Percentiles rank a stretch among this genome's conserved stretches.
phyloP scores from a whole-genome alignment of 2,888 invertebrate genomes.

The Meiosimyza platycephala region DNA sequence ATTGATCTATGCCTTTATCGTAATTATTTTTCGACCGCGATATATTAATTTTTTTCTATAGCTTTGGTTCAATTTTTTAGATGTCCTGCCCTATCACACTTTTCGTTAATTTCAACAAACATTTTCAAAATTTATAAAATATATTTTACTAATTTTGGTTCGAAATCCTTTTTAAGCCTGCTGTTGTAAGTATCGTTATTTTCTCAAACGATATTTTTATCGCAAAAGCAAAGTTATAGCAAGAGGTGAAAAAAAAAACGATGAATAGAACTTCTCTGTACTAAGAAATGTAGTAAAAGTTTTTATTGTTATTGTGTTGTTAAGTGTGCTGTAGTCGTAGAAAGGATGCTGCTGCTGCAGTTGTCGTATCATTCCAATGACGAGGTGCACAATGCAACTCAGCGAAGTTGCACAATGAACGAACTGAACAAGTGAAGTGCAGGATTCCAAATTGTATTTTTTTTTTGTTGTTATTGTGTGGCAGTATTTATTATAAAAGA shows the following conservation, averaged over 20 bases:
- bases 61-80: no score
- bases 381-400: conserved; percentile 16
- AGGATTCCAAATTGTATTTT: background rate
- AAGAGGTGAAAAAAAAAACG: background rate
- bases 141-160: no score
- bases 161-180: no score
- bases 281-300: conserved; percentile 4
- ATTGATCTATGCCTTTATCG: no score
- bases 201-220: no score
- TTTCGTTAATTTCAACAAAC: no score
- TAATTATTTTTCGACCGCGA: no score
- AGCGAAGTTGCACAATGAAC: conserved; percentile 12
- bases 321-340: background rate
- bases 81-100: no score
- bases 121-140: no score
- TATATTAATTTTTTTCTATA: no score
- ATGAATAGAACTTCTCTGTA: background rate
- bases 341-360: background rate
- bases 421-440: background rate
- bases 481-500: background rate
- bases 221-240: background rate
- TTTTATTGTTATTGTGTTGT: conserved; percentile 7
- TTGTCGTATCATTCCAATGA: conserved; percentile 9
- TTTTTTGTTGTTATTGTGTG: background rate
- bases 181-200: no score